phyloP scores from a whole-genome alignment of 2,113 vertebrate genomes.

The Leuciscus idus region DNA sequence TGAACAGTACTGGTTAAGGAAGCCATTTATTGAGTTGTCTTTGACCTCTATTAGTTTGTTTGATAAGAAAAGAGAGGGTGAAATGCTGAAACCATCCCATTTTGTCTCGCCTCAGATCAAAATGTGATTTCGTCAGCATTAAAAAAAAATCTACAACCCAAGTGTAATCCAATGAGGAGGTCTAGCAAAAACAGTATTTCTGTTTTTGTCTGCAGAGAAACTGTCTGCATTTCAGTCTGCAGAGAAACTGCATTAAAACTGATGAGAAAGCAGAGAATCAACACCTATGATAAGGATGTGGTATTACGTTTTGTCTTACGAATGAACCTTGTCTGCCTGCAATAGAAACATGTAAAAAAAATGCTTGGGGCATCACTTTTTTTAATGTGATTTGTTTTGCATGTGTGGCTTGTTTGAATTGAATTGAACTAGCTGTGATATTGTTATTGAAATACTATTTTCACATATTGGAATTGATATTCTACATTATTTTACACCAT shows the following conservation, averaged over 20 bases:
- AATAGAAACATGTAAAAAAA: not conserved
- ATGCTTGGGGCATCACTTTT: not conserved
- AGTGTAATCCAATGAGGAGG: slow-evolving; percentile 31
- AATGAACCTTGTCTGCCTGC: not conserved
- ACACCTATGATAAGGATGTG: not conserved
- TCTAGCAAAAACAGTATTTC: not conserved
- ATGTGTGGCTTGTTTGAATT: not conserved
- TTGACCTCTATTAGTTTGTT: not conserved
- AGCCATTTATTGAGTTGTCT: not conserved
- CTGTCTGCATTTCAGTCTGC: not conserved
- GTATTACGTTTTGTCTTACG: not conserved
- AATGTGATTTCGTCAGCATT: slow-evolving; percentile 4
- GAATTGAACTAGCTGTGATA: not conserved
- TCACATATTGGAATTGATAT: not conserved
- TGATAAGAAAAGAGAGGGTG: not conserved
- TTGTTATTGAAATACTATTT: not conserved
- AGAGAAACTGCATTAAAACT: not conserved
- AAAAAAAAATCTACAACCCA: slow-evolving; percentile 7
- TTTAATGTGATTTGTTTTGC: not conserved
- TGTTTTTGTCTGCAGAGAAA: not conserved
- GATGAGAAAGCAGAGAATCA: slow-evolving; percentile 17
- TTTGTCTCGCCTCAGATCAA: slow-evolving; percentile 19
- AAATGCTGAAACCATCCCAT: not conserved
- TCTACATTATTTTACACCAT: not conserved
- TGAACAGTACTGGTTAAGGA: not conserved